Base-by-base conservation (phyloP, 2,888 invertebrate species). In the Diarsia brunnea region DNA sequence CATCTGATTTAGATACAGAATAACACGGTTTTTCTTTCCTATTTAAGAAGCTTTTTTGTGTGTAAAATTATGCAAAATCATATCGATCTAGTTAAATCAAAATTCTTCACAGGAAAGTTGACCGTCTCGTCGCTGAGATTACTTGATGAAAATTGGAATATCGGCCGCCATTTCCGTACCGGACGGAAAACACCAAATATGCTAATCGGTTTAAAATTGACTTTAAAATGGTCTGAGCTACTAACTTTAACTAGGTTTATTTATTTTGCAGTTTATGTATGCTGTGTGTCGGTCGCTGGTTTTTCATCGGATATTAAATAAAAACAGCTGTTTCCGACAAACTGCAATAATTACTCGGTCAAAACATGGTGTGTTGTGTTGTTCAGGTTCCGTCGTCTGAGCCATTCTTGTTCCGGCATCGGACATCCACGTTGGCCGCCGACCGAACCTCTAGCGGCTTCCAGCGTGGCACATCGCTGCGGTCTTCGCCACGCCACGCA, bases 151-250 rank as follows among this genome's bases (percentile, higher is more conserved):
- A 89, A 90, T 89, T 90, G 87, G 87, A 90, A 89, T 89, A 90
- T 90, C 88, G 85, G 76, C 72, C 74, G 83, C 55, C 47, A 77
- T 58, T 78, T 87, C 87, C 88, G 87, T 84, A 87, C 89, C 87
- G 87, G 81, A 82, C 83, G 90, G 90, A 90, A 91, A 93, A 92
- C 90, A 92, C 90, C 90, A 92, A 94, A 93, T 93, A 94, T 94
- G 94, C 92, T 92, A 94, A 94, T 93, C 90, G 90, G 90, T 93
- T 93, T 92, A 90, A 93, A 93, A 94, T 94, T 92, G 91, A 92
- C 93, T 94, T 91, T 84, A 90, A 88, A 91, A 90, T 90, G 85
- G 87, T 88, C 87, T 82, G 79, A 78, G 75, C 73, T 76, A 64
- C 74, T 69, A 69, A 69, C 63, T 84, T 80, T 76, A 85, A 90